Conservation (phyloP, 2,797 vertebrate species). For the Platyrinchus mystaceus region DNA sequence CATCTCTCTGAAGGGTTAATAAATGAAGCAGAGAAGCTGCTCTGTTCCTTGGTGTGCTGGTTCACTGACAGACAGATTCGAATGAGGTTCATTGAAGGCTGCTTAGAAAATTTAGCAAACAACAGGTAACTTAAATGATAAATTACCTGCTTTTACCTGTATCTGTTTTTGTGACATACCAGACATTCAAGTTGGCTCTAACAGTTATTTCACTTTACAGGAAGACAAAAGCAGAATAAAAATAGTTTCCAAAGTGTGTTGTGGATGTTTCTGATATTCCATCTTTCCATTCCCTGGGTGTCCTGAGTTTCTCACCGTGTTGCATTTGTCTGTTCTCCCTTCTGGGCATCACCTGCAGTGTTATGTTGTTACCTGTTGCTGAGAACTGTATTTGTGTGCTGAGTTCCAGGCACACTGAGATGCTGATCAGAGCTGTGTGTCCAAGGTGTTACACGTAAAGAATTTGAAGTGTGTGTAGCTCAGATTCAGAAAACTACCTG, state of each 20-base stretch:
- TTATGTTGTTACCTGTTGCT: background rate
- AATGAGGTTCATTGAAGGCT: slow-evolving; percentile 99
- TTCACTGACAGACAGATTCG: slow-evolving; percentile 98
- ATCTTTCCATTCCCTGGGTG: background rate
- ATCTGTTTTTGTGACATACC: background rate
- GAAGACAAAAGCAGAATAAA: background rate
- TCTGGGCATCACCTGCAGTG: background rate
- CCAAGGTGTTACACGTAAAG: background rate
- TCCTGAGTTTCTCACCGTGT: background rate
- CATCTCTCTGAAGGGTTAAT: slow-evolving; percentile 98
- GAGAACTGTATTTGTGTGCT: background rate
- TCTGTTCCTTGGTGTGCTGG: slow-evolving; percentile 98
- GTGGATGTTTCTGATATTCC: background rate
- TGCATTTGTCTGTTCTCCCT: background rate
- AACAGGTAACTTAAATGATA: slow-evolving; percentile 83
- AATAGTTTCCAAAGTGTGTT: background rate
- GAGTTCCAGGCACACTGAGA: background rate
- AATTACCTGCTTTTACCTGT: background rate
- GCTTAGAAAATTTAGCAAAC: slow-evolving; percentile 96
- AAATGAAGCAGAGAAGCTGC: slow-evolving; percentile 96
- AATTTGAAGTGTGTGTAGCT: background rate
- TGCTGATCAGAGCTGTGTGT: background rate
- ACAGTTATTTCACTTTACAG: background rate
- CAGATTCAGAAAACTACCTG: background rate
- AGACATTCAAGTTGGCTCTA: background rate